Evolutionary conservation across 2,888 invertebrate species (phyloP), one percentile per base, ranked within the genome.

Genomic region (Schizotus pectinicornis): DNA sequence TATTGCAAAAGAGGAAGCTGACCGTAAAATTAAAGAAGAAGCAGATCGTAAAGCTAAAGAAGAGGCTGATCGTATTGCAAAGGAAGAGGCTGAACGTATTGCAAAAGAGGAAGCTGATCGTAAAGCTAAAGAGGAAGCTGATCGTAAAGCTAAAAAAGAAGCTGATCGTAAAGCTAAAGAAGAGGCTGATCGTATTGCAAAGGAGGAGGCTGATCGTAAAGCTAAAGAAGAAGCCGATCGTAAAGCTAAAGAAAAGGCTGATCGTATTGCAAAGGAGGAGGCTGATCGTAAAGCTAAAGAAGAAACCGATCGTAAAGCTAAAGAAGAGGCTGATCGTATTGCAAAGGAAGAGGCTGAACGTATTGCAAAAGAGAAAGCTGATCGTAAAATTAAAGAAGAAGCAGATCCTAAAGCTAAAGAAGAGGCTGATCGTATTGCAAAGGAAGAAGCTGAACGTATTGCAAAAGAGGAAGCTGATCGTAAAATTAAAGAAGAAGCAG

Each of bases 1-100:
- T 75, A 9, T 76, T 68, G 63, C 79, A 78, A 68, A 79, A 79
- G 49, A 59, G 51, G 50, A 56, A 54, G 48, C 36, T 33, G 60
- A 61, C 60, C 56, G 38, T 42, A 51, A 61, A 63, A 41, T 55
- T 58, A 32, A 56, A 65, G 52, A 53, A 43, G 34, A 56, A 55
- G 47, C 64, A 43, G 52, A 57, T 47, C 48, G 66, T 43, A 54
- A 66, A 47, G 47, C 62, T 31, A 63, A 58, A 51, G 32, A 58
- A 34, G 57, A 55, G 52, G 69, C 72, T 6, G 72, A 66, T 46
- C 70, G 60, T n/a, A 56, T 55, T 11, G 50, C 50, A 2, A 56
- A 57, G 45, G 49, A 56, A 9, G 42, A 53, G 59, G 47, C 14
- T 14, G 60, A 63, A 37, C 56, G 56, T 32, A 58, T 64, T 60